phyloP scores from a whole-genome alignment of 2,113 vertebrate genomes.

The Muntiacus muntjak region DNA sequence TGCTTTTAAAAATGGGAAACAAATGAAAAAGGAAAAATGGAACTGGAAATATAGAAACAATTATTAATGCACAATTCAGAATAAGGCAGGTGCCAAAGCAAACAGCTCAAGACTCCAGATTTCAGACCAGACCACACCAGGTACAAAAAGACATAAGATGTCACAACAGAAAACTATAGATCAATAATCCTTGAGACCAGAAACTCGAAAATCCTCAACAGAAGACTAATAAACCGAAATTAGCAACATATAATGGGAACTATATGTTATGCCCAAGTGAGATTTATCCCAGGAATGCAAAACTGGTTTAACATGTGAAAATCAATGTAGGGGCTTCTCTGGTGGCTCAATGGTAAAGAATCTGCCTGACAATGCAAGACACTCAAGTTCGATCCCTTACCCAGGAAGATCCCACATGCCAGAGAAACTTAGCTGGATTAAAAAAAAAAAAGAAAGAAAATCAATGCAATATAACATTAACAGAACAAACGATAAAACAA shows the following conservation, averaged over 20 bases:
- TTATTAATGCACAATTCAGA: neutral
- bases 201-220: neutral
- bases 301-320: neutral
- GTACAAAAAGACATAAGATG: neutral
- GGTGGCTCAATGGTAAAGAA: no score
- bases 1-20: neutral
- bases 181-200: neutral
- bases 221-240: neutral
- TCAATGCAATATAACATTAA: neutral
- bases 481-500: neutral
- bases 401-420: no score
- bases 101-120: neutral
- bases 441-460: neutral
- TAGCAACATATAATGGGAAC: neutral
- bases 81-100: neutral
- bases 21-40: neutral
- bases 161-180: neutral
- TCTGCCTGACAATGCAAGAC: no score
- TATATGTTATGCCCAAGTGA: neutral
- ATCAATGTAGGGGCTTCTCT: neutral
- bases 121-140: neutral
- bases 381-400: no score
- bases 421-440: no score
- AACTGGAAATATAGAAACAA: neutral
- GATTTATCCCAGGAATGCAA: conserved; percentile 30